Base-by-base conservation (phyloP, 2,113 vertebrate species). In the Microtus montanus region DNA sequence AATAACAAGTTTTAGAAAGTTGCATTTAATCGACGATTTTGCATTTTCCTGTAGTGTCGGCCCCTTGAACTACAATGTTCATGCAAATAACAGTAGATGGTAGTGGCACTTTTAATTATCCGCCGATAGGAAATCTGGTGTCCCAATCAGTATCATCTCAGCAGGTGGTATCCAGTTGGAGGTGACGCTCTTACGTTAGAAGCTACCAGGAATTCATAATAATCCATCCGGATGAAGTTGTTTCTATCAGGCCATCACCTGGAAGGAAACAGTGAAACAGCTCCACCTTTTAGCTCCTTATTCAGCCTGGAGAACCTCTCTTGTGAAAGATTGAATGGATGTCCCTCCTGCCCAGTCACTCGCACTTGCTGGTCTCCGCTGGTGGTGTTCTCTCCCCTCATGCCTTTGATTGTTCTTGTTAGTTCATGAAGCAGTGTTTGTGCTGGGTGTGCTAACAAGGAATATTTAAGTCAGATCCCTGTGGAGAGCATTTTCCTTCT, bases 181-280 rank as follows among this genome's bases (percentile, higher is more conserved):
- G 85, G 95, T 91, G 49, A 47, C 78, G 85, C 44, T 95, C 64
- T 87, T 91, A 30, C 89, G 95, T 94, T 74, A 61, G 83, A 94
- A 95, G 78, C 66, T 80, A 87, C 26, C 1, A 38, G n/a, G 66
- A 92, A 82, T 84, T 95, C 26, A 49, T 80, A 77, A 66, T 9
- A 73, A 15, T 89, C 79, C 71, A 20, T 89, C 44, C 38, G 83
- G 63, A 94, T 52, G 74, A 86, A 86, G n/a, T 86, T 85, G 28
- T 95, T 93, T 92, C 83, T 94, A 87, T 35, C 20, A 80, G 87
- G 64, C 84, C 44, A 15, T 70, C n/a, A 87, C 44, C 28, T 33
- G 41, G 44, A 61, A 73, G 74, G 22, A 93, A 79, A 75, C 61
- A 24, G 78, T 26, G 73, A 58, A 2, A 8, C 49, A 77, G 4